Percentiles rank a stretch among this genome's conserved stretches.
Conservation (phyloP, 2,888 invertebrate species). For the Agrotis ipsilon region DNA sequence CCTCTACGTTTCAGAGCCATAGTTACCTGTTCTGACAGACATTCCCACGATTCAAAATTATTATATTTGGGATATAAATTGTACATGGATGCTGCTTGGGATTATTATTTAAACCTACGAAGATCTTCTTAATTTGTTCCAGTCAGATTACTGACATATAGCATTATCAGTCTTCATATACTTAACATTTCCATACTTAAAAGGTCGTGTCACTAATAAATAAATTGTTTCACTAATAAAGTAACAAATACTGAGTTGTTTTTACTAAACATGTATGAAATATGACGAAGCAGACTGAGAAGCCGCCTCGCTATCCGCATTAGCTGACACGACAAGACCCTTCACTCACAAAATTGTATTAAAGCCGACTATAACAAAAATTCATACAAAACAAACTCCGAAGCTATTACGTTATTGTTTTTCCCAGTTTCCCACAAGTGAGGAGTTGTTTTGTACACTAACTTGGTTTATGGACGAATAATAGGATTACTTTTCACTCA, state of each 20-base stretch:
- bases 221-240: too few relatives aligned
- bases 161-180: too few relatives aligned
- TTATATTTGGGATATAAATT: too few relatives aligned
- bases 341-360: conserved; percentile 47
- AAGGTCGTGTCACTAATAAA: too few relatives aligned
- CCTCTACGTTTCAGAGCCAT: too few relatives aligned
- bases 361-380: conserved; percentile 44
- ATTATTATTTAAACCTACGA: too few relatives aligned
- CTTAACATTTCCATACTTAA: too few relatives aligned
- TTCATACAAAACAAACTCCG: conserved; percentile 60
- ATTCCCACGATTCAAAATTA: too few relatives aligned
- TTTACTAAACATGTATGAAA: background rate
- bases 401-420: conserved; percentile 71
- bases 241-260: background rate
- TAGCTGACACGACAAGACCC: conserved; percentile 35
- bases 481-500: conserved; percentile 60
- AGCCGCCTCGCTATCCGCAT: conserved; percentile 15
- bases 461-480: conserved; percentile 61
- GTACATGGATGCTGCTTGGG: too few relatives aligned
- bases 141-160: too few relatives aligned
- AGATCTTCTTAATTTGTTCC: too few relatives aligned
- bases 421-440: conserved; percentile 54
- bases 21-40: too few relatives aligned
- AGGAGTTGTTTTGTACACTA: conserved; percentile 52
- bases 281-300: background rate